phyloP scores from a whole-genome alignment of 2,888 invertebrate genomes.

The Cheilosia scutellata region DNA sequence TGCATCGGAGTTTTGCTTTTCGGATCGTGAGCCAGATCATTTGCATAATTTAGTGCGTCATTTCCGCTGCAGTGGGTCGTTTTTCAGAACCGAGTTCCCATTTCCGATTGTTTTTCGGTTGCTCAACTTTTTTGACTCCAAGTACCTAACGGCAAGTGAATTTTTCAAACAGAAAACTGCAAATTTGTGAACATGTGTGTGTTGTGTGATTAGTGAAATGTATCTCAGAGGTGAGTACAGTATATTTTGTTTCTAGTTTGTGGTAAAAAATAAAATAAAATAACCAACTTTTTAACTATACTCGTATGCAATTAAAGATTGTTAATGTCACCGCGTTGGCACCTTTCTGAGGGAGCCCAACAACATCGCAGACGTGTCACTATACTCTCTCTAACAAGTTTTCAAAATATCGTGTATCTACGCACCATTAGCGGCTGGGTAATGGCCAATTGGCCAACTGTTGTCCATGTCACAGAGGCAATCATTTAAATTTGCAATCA shows the following conservation, averaged over 20 bases:
- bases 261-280: neutral
- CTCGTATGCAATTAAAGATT: constrained; percentile 34
- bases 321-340: constrained; percentile 38
- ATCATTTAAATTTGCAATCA: constrained; percentile 75
- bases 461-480: constrained; percentile 72
- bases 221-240: constrained; percentile 60
- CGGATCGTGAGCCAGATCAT: constrained; percentile 47
- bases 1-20: constrained; percentile 60
- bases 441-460: constrained; percentile 72
- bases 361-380: constrained; percentile 25
- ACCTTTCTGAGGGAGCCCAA: constrained; percentile 13
- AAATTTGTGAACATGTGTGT: constrained; percentile 60
- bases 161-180: constrained; percentile 41
- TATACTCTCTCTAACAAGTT: constrained; percentile 23
- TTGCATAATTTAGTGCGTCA: constrained; percentile 73
- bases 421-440: constrained; percentile 66
- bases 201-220: constrained; percentile 23
- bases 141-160: constrained; percentile 5
- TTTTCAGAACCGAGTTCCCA: constrained; percentile 35
- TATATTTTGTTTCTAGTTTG: constrained; percentile 25
- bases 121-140: neutral
- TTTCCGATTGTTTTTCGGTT: constrained; percentile 43
- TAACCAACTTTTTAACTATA: neutral
- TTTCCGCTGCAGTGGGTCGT: constrained; percentile 64
- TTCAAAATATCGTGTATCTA: constrained; percentile 31